These are phyloP conservation scores for Sebastes nivosus DNA, from an alignment of 2,797 vertebrate species.

Conservation along the genomic window DNA sequence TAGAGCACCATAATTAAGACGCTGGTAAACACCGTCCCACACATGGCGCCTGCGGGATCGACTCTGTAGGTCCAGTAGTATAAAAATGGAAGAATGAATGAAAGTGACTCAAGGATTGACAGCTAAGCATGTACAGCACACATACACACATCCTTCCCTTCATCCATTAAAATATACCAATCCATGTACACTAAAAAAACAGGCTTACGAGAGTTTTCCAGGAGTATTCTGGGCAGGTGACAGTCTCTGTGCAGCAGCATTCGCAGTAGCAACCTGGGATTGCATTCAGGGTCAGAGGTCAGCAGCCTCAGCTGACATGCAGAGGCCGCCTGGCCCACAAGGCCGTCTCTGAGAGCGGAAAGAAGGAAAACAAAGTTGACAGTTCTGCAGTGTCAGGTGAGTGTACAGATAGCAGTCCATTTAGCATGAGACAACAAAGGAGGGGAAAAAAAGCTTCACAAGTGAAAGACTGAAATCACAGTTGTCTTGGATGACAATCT, in stretches of 20 bases:
- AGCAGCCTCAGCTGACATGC: slow-evolving; percentile 90
- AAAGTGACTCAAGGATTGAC: not conserved
- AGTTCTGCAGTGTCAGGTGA: slow-evolving; percentile 88
- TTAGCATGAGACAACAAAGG: slow-evolving; percentile 58
- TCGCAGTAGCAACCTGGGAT: slow-evolving; percentile 89
- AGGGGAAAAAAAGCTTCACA: slow-evolving; percentile 15
- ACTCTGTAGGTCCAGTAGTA: not conserved
- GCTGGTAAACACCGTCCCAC: slow-evolving; percentile 57
- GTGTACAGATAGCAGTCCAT: slow-evolving; percentile 66
- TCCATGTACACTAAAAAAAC: not conserved
- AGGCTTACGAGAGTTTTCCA: slow-evolving; percentile 90
- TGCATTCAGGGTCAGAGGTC: slow-evolving; percentile 89
- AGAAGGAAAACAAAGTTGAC: slow-evolving; percentile 77
- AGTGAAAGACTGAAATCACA: slow-evolving; percentile 48
- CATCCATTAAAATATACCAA: not conserved
- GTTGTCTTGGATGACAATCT: slow-evolving; percentile 72
- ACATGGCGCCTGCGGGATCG: not conserved
- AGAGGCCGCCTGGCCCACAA: slow-evolving; percentile 80
- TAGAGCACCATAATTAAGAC: slow-evolving; percentile 54
- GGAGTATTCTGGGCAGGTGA: slow-evolving; percentile 87
- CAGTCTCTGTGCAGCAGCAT: slow-evolving; percentile 87
- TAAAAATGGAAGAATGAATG: not conserved
- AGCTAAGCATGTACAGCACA: not conserved
- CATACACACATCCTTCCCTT: not conserved
- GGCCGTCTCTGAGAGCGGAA: slow-evolving; percentile 84